These are phyloP conservation scores for Mesembrinibis cayennensis DNA, from an alignment of 2,113 vertebrate genomes.

Conservation along the genomic window DNA sequence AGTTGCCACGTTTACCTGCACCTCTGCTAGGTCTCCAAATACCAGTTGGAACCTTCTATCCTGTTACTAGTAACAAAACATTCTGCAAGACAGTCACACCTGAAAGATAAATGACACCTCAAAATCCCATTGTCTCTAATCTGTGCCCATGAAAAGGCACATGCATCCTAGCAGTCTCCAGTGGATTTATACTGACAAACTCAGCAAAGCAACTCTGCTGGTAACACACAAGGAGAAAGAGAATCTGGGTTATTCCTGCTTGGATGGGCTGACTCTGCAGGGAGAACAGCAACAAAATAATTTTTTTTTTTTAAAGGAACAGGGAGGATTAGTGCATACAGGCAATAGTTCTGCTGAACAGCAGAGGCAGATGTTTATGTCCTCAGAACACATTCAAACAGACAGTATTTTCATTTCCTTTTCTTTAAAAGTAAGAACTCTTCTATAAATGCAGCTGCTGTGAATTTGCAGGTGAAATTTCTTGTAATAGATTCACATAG, in stretches of 20 bases:
- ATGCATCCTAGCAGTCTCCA: background rate
- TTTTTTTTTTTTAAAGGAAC: background rate
- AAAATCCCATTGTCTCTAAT: background rate
- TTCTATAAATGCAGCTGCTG: background rate
- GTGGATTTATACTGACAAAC: background rate
- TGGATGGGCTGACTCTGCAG: background rate
- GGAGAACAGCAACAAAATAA: background rate
- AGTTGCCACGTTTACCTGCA: background rate
- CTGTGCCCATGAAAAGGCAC: background rate
- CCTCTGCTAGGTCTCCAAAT: background rate
- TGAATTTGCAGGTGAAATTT: background rate
- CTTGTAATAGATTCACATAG: background rate
- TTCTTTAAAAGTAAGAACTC: background rate
- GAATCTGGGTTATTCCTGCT: background rate
- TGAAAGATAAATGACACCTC: background rate
- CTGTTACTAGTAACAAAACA: background rate
- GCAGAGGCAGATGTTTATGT: background rate
- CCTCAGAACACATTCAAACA: background rate
- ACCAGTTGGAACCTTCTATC: background rate
- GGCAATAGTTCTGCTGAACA: background rate
- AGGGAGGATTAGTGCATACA: background rate
- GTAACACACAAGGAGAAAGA: background rate
- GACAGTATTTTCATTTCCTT: background rate
- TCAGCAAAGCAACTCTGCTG: background rate
- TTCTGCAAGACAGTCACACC: background rate